Percentiles rank a stretch among this genome's conserved stretches.
Evolutionary conservation across 2,888 invertebrate species (phyloP).

Genomic region (Aleiodes leptofemur): DNA sequence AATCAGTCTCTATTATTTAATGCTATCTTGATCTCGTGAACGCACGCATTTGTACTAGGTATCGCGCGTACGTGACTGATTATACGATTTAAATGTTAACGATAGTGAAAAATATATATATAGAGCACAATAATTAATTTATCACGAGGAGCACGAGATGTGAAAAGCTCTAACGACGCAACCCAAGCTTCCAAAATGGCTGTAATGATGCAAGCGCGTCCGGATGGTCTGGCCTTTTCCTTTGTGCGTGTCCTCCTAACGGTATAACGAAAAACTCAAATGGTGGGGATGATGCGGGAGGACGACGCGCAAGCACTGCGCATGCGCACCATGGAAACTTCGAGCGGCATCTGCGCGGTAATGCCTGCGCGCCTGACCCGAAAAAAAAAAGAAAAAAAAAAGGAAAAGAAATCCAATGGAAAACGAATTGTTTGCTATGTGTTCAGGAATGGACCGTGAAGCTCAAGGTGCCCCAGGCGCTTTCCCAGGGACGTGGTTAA

Average conservation of each 20-base stretch:
- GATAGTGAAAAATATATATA: background rate
- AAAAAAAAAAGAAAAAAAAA: conserved; percentile 44
- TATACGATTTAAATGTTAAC: background rate
- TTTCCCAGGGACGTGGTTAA: conserved; percentile 31
- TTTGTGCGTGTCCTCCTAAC: conserved; percentile 74
- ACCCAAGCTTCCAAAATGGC: conserved; percentile 75
- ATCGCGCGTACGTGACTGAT: conserved; percentile 1
- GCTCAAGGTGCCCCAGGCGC: conserved; percentile 44
- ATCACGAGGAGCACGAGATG: conserved; percentile 40
- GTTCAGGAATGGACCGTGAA: conserved; percentile 50
- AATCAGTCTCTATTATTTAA: conserved; percentile 29
- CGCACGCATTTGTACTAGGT: conserved; percentile 2
- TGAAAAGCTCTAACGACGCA: conserved; percentile 39
- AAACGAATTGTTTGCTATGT: conserved; percentile 45
- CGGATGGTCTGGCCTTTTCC: conserved; percentile 71
- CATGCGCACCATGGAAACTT: conserved; percentile 61
- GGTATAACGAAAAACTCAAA: conserved; percentile 60
- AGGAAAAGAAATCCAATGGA: conserved; percentile 51
- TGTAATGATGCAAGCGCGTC: conserved; percentile 74
- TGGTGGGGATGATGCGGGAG: conserved; percentile 71
- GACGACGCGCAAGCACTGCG: conserved; percentile 67
- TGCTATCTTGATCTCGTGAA: conserved; percentile 25
- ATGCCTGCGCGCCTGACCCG: conserved; percentile 49
- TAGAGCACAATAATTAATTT: conserved; percentile 13
- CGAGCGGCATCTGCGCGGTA: conserved; percentile 58